Conservation (phyloP, 2,888 invertebrate genomes). For the Lasius fuliginosus region DNA sequence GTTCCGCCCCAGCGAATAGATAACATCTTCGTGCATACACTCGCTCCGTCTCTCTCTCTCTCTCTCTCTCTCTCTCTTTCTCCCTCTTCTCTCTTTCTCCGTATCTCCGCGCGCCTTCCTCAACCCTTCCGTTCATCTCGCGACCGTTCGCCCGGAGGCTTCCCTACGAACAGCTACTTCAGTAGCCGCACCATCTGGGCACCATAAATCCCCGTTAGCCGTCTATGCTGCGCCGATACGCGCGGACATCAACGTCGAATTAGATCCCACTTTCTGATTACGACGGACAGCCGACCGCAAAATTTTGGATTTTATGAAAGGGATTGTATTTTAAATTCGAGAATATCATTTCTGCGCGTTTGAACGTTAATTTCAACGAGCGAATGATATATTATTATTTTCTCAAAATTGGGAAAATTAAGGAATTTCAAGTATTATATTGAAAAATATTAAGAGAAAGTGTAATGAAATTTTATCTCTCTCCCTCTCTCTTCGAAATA, state of each 20-base stretch:
- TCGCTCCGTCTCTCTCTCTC: constrained; percentile 57
- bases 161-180: constrained; percentile 75
- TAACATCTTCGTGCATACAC: constrained; percentile 77
- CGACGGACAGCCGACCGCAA: not conserved
- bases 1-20: constrained; percentile 80
- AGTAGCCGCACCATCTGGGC: constrained; percentile 74
- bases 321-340: not conserved
- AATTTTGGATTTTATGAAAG: not conserved
- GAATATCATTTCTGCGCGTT: not conserved
- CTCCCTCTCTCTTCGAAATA: not conserved
- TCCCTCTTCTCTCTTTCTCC: constrained; percentile 56
- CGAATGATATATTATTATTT: not conserved
- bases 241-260: constrained; percentile 1
- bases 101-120: constrained; percentile 66
- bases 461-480: not conserved
- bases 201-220: constrained; percentile 72
- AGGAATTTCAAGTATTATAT: not conserved
- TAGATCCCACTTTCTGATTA: constrained; percentile 12
- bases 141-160: constrained; percentile 75
- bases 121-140: constrained; percentile 73
- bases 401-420: not conserved
- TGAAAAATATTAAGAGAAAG: not conserved
- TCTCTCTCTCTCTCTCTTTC: constrained; percentile 34
- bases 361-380: not conserved
- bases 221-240: constrained; percentile 70